Base-by-base conservation (phyloP, 1,140 invertebrate species). In the Wasmannia auropunctata region DNA sequence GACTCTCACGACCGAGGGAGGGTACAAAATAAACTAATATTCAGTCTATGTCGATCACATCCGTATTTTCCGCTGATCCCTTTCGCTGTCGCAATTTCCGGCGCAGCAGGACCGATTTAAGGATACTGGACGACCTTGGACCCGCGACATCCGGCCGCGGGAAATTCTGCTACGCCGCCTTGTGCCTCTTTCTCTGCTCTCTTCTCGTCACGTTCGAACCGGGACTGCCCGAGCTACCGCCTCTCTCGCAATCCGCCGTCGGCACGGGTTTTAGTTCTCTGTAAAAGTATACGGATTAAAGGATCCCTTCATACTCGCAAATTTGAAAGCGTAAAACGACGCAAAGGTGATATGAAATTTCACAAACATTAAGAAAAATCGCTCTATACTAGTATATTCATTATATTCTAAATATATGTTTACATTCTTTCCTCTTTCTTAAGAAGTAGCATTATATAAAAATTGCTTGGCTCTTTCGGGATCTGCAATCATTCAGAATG, bases 181-280 rank as follows among this genome's bases (percentile, higher is more conserved):
- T 96, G 72, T 96, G 96, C 87, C 96, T 96, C 89, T 96, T 96
- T 77, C 96, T 95, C 69, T 95, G 95, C 58, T 96, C 96, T 58
- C 95, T 91, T 88, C 94, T 90, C 77, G 92, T 88, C 40, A 93
- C 87, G 34, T 93, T 94, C 54, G 86, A 85, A 75, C 90, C 88
- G 14, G 75, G 67, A 37, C 87, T 88, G 11, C 90, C 91, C 58
- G 49, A 51, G 19, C 91, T 92, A 46, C 43, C 43, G 11, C 43
- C 43, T 46, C 43, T 46, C 63, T 95, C 95, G 49, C 93, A 93
- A 67, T 96, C 95, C 3, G 94, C 91, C 2, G 94, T 94, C 28
- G 95, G 93, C 54, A 96, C 90, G 0, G 96, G 95, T 91, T 96
- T 96, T 74, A 96, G 87, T 91, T 96, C 96, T 91, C 96, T 96